Evolutionary conservation across 1,140 invertebrate genomes (phyloP).

Genomic region (Trinorchestia longiramus): DNA sequence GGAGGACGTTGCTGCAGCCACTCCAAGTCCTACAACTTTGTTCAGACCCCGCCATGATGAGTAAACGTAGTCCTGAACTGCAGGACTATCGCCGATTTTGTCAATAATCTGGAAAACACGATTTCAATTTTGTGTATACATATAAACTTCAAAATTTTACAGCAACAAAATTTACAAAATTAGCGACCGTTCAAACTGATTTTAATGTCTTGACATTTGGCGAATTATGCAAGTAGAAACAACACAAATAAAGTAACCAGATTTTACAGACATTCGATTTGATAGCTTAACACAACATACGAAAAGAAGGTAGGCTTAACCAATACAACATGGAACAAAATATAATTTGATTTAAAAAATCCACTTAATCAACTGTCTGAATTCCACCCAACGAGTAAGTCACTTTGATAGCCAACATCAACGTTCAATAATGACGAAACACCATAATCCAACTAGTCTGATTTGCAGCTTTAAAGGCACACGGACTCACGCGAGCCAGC

Average conservation of each 20-base stretch:
- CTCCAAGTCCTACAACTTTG: slow-evolving; percentile 8
- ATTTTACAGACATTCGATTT: too few relatives aligned
- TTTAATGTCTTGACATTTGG: too few relatives aligned
- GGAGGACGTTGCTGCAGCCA: neutral
- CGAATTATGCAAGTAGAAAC: too few relatives aligned
- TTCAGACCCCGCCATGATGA: slow-evolving; percentile 18
- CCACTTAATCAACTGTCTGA: too few relatives aligned
- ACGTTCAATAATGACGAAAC: neutral
- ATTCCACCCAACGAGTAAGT: too few relatives aligned
- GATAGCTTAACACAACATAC: too few relatives aligned
- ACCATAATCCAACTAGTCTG: neutral
- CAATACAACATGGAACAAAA: too few relatives aligned
- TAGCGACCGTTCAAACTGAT: neutral
- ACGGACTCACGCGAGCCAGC: neutral
- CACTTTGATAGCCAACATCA: neutral
- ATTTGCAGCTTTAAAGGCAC: neutral
- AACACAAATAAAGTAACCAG: too few relatives aligned
- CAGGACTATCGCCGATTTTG: neutral
- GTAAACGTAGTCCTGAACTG: neutral
- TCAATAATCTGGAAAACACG: slow-evolving; percentile 4
- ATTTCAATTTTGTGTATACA: neutral
- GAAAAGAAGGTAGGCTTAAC: too few relatives aligned
- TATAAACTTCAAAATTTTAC: neutral
- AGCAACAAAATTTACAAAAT: neutral
- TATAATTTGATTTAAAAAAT: too few relatives aligned